Evolutionary conservation across 2,797 vertebrate species (phyloP).

Genomic region (Anomalospiza imberbis): DNA sequence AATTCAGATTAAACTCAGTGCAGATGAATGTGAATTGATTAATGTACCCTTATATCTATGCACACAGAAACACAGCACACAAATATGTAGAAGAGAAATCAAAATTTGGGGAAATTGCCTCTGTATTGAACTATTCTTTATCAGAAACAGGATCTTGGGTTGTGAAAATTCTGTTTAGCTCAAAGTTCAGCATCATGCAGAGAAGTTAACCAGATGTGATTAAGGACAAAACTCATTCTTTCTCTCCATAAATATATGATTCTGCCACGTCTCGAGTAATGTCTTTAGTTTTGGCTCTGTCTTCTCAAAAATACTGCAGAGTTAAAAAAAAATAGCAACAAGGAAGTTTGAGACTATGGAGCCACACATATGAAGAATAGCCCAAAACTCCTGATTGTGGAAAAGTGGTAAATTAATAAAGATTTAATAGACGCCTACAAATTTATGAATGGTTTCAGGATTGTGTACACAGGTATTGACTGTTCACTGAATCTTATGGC

Average conservation of each 20-base stretch:
- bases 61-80: background rate
- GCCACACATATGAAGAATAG: background rate
- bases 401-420: background rate
- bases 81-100: background rate
- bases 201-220: background rate
- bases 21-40: background rate
- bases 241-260: background rate
- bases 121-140: background rate
- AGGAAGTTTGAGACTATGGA: background rate
- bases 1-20: background rate
- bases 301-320: background rate
- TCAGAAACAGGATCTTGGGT: background rate
- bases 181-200: background rate
- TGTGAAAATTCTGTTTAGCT: background rate
- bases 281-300: background rate
- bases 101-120: background rate
- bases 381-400: background rate
- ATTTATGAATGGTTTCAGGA: background rate
- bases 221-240: background rate
- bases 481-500: background rate
- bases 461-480: too few relatives aligned
- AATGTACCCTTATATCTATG: rapidly evolving
- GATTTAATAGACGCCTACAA: background rate
- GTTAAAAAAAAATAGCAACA: background rate
- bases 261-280: background rate